Evolutionary conservation across 2,888 invertebrate species (phyloP), one percentile per base, ranked within the genome.

Genomic region (Orchestes rusci): DNA sequence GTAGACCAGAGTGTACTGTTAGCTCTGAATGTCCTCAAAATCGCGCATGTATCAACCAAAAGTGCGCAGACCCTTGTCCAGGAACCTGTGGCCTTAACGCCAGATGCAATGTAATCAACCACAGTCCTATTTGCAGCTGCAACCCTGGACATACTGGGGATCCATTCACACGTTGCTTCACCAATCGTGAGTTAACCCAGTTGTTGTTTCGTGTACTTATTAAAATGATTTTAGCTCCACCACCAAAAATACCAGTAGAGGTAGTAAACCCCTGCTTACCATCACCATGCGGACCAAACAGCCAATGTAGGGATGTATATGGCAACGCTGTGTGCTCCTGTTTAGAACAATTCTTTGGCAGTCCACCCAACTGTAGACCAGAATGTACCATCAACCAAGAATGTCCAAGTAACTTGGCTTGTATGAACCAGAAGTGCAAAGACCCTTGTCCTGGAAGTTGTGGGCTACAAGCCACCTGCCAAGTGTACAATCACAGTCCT

Each of bases 361-460:
- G 76, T 37, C 85, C 77, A 19, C 76, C 76, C 13, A 73, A 73
- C 46, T 77, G 77, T 53, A 61, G 73, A 52, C 75, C 76, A 12
- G 76, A 77, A 61, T 73, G 73, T 59, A 65, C 65, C 2, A 66
- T 85, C 18, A 84, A 82, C 61, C 72, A 83, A 0, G 88, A 88
- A 57, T 90, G 90, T 63, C 67, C 80, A 4, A 80, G 80, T 58
- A 79, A 81, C 60, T 71, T 76, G 56, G 85, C 88, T 29, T 90
- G 90, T 59, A 80, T 88, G 33, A 77, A 79, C 54, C 79, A 82
- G 59, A 82, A 76, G 63, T 88, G 88, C 63, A 71, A 68, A 52
- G 85, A 88, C 65, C 87, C 87, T n/a, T 89, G 88, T 57, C 82
- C 82, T 5, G 86, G 86, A 8, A 82, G 82, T 4, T 89, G 90